Evolutionary conservation across 2,113 vertebrate species (phyloP).

Genomic region (Balaeniceps rex): DNA sequence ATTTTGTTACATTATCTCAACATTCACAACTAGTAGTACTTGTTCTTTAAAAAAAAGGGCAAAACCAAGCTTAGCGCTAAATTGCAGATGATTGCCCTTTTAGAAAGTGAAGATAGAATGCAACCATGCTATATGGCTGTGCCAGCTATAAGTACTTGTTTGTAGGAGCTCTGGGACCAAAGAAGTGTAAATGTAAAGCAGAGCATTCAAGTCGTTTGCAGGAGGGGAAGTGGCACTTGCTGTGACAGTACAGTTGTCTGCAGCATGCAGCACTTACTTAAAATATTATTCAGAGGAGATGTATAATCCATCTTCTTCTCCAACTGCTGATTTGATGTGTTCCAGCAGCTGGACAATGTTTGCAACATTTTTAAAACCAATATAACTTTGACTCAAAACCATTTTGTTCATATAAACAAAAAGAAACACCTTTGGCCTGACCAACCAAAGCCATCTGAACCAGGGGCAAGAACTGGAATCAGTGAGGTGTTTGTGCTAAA

Average conservation of each 20-base stretch:
- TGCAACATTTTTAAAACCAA: neutral
- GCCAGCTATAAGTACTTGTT: neutral
- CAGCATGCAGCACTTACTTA: neutral
- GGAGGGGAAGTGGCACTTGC: neutral
- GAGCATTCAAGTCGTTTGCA: rapidly evolving
- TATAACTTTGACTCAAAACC: neutral
- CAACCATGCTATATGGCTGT: neutral
- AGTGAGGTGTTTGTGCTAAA: neutral
- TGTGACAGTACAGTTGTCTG: neutral
- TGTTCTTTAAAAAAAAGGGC: neutral
- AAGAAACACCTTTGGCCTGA: neutral
- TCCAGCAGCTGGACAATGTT: neutral
- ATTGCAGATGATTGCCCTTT: neutral
- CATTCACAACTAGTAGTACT: neutral
- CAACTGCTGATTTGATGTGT: neutral
- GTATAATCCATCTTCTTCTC: neutral
- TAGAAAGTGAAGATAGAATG: neutral
- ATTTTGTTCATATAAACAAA: neutral
- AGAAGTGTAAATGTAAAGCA: neutral
- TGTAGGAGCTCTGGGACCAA: neutral
- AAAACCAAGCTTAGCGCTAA: neutral
- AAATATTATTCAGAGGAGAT: neutral
- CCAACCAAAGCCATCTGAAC: neutral
- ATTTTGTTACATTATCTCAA: neutral
- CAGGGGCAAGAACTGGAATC: neutral